A percentile compares a stretch with the other conserved stretches of the same genome.
Conservation (phyloP, 2,888 invertebrate genomes). For the Oscheius sp. region DNA sequence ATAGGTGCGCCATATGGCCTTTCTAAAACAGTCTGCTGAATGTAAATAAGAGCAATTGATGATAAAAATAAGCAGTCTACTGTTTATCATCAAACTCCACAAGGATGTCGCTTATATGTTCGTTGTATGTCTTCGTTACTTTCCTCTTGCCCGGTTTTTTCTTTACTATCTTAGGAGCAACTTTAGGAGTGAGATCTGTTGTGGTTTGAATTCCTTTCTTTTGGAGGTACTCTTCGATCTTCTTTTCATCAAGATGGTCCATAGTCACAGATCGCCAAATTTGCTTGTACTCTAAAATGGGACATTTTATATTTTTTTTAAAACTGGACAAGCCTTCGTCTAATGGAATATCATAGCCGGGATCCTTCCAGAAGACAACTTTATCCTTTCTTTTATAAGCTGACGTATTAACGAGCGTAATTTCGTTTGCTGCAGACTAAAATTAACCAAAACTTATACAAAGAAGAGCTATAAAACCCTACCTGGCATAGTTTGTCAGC, state of each 20-base stretch:
- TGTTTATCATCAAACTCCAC: no score
- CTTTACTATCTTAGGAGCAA: constrained; percentile 49
- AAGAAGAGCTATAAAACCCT: neutral
- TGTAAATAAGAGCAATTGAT: no score
- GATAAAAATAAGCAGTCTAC: no score
- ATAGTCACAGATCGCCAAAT: constrained; percentile 94
- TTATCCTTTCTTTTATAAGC: constrained; percentile 69
- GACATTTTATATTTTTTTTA: neutral
- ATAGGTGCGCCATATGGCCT: no score
- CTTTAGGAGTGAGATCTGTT: constrained; percentile 83
- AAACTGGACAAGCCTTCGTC: constrained; percentile 63
- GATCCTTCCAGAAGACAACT: constrained; percentile 68
- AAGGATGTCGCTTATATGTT: no score
- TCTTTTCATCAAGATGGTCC: constrained; percentile 96
- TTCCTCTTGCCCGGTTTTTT: constrained; percentile 84
- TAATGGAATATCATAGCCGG: constrained; percentile 52
- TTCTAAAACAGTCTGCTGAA: no score
- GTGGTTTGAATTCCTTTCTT: constrained; percentile 58
- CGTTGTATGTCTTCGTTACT: no score
- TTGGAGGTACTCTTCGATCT: constrained; percentile 94
- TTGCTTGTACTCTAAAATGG: constrained; percentile 83
- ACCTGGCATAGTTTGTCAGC: constrained; percentile 82
- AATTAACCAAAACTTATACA: constrained; percentile 5
- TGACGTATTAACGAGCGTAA: constrained; percentile 63
- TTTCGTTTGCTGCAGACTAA: constrained; percentile 53